Evolutionary conservation across 2,797 vertebrate species (phyloP).

Genomic region (Mastacembelus armatus): DNA sequence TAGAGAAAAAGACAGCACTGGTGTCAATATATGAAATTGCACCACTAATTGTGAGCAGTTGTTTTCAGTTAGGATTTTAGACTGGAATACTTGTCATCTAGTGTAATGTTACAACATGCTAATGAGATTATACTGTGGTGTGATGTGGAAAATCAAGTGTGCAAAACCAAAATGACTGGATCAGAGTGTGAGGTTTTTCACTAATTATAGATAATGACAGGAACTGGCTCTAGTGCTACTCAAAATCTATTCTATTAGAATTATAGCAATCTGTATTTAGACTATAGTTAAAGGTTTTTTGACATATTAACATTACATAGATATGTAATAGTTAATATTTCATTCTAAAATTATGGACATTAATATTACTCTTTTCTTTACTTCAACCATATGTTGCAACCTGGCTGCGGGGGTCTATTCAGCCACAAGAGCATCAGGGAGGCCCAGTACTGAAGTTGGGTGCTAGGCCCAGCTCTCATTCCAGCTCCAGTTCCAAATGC

Average conservation of each 20-base stretch:
- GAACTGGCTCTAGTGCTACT: background rate
- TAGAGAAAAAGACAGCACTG: constrained; percentile 1
- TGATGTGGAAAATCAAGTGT: constrained; percentile 14
- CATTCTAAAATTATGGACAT: background rate
- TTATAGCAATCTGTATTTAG: background rate
- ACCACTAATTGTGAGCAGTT: constrained; percentile 41
- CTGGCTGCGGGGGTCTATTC: background rate
- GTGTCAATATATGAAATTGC: constrained; percentile 24
- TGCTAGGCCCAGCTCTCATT: too few species aligned
- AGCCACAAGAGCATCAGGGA: background rate
- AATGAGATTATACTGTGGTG: constrained; percentile 1
- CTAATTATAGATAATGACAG: background rate
- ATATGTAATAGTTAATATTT: too few species aligned
- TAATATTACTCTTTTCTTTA: constrained; percentile 1
- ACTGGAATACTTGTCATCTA: constrained; percentile 19
- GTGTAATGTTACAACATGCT: constrained; percentile 16
- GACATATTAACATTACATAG: too few species aligned
- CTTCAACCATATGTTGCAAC: background rate
- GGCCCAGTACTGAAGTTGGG: background rate
- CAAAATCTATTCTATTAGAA: background rate
- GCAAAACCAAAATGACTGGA: constrained; percentile 19
- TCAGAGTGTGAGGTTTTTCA: background rate
- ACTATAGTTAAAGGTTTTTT: too few species aligned
- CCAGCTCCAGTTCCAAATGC: background rate
- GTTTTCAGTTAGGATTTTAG: background rate